phyloP scores from a whole-genome alignment of 23 tunicate species.

The Trididemnum nubilum region DNA sequence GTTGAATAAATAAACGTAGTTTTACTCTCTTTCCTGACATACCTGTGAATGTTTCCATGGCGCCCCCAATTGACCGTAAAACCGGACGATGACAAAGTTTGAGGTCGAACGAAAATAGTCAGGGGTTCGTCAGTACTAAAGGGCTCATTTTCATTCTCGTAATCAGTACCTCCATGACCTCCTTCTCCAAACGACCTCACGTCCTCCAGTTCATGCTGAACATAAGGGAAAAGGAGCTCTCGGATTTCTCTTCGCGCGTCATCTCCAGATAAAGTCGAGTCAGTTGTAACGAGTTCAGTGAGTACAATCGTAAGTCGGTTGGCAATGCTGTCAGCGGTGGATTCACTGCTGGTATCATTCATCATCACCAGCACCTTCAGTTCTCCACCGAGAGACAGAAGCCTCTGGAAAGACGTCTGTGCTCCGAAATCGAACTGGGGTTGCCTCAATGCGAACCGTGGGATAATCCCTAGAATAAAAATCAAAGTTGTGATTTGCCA shows the following conservation, averaged over 20 bases:
- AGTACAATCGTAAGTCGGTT: slow-evolving; percentile 19
- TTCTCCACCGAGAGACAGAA: slow-evolving; percentile 31
- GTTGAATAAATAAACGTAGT: no score
- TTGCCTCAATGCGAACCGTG: background rate
- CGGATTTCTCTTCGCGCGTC: slow-evolving; percentile 1
- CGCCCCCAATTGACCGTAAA: slow-evolving; percentile 40
- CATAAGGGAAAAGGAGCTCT: slow-evolving; percentile 20
- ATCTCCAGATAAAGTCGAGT: background rate
- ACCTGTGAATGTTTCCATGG: slow-evolving; percentile 49
- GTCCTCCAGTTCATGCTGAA: slow-evolving; percentile 23
- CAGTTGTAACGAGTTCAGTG: slow-evolving; percentile 11
- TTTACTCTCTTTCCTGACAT: no score
- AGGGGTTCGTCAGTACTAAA: background rate
- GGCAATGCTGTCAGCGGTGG: slow-evolving; percentile 27
- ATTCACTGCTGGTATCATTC: slow-evolving; percentile 21
- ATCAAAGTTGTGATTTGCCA: no score
- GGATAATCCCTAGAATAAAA: background rate
- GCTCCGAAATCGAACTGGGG: background rate
- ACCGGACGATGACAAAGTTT: slow-evolving; percentile 22
- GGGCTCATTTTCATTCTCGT: slow-evolving; percentile 1
- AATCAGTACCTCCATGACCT: background rate
- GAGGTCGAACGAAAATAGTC: slow-evolving; percentile 12
- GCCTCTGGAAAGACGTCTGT: slow-evolving; percentile 12
- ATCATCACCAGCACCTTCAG: slow-evolving; percentile 9
- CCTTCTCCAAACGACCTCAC: background rate